Evolutionary conservation across 2,113 vertebrate species (phyloP).

Genomic region (Oenanthe melanoleuca): DNA sequence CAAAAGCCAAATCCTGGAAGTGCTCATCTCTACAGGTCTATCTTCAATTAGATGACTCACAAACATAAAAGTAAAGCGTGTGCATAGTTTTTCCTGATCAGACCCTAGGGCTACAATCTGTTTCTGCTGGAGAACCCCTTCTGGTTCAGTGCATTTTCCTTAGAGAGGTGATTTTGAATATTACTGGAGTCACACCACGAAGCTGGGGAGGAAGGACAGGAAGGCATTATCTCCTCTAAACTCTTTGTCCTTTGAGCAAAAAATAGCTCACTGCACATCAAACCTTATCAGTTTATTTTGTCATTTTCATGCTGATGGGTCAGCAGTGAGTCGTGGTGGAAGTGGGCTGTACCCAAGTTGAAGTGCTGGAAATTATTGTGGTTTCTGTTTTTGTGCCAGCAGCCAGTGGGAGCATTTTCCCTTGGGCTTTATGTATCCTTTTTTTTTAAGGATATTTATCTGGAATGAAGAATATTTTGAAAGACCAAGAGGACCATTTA

Average conservation of each 20-base stretch:
- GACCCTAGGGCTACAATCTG: neutral
- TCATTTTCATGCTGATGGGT: neutral
- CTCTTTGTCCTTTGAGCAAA: neutral
- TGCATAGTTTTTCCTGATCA: neutral
- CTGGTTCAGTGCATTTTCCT: neutral
- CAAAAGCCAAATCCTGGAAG: neutral
- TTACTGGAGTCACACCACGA: neutral
- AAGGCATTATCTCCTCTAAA: neutral
- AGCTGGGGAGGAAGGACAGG: neutral
- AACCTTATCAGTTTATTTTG: neutral
- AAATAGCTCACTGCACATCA: neutral
- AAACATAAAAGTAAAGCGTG: neutral
- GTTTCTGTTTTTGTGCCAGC: neutral
- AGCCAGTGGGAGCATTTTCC: neutral
- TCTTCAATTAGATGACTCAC: neutral
- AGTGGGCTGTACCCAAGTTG: neutral
- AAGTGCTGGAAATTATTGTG: neutral
- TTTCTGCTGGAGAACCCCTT: neutral
- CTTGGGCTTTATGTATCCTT: neutral
- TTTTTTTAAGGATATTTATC: neutral
- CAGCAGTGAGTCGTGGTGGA: neutral
- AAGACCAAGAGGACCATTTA: neutral
- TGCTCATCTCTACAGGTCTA: neutral
- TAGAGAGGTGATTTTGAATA: neutral
- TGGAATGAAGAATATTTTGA: neutral